phyloP scores from a whole-genome alignment of 2,113 vertebrate genomes.

The Puma concolor region DNA sequence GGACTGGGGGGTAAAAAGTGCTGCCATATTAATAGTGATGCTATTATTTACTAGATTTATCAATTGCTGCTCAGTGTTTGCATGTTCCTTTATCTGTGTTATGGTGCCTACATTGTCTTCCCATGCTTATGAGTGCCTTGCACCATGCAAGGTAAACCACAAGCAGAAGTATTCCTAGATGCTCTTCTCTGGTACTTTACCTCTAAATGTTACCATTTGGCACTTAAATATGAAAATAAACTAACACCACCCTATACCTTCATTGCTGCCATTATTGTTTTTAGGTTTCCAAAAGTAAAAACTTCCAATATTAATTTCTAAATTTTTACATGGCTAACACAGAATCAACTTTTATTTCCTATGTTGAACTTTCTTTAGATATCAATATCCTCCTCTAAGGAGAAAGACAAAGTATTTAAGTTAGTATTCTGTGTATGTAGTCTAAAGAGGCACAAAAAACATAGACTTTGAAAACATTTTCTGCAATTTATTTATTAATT shows the following conservation, averaged over 20 bases:
- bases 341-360: not conserved
- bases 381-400: not conserved
- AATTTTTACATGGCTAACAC: not conserved
- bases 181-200: not conserved
- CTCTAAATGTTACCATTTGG: not conserved
- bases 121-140: not conserved
- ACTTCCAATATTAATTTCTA: not conserved
- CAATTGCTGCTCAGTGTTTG: not conserved
- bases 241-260: not conserved
- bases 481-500: not conserved
- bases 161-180: not conserved
- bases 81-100: not conserved
- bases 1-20: not conserved
- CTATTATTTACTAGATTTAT: not conserved
- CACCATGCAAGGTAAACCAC: not conserved
- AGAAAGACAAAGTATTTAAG: not conserved
- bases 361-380: not conserved
- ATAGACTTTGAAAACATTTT: not conserved
- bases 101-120: not conserved
- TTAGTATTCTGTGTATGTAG: not conserved
- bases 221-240: not conserved
- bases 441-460: not conserved
- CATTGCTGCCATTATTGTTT: not conserved
- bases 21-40: not conserved
- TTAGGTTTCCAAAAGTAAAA: not conserved